Evolutionary conservation across 2,888 invertebrate genomes (phyloP), one percentile per base, ranked within the genome.

Genomic region (Brachypalpus laphriformis): DNA sequence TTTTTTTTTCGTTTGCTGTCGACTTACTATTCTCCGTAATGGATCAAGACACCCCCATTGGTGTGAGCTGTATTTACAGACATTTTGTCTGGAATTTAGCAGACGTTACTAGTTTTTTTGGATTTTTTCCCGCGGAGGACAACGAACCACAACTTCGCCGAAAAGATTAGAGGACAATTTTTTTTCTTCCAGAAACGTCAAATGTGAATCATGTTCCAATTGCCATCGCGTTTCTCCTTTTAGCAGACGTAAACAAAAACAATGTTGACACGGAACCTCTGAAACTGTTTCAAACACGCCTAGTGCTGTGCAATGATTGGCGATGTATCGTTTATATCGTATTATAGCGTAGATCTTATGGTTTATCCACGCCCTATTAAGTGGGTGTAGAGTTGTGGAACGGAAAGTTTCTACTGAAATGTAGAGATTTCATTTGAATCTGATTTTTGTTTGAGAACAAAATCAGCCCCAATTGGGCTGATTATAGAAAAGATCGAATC

Each of bases 11-110:
- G n/a, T n/a, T 25, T 25, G 2, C 9, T 42, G 49, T 51, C 34
- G 45, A 94, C 96, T 95, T 94, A 99, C 99, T 96, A 95, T 94
- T 99, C 99, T 89, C 98, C 98, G 87, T 96, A 95, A 91, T 98
- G 98, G 90, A 99, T 97, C 72, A 99, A 93, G 45, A 99, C 98
- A 61, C 98, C 98, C 83, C 97, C 97, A 90, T 97, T 97, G 70
- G 98, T 96, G 92, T 99, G 98, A 68, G 99, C 97, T 86, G 98
- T 98, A 92, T 99, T 99, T 87, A 99, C 93, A 87, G 98, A 98
- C 99, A 99, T 98, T 90, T 92, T 93, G 61, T 11, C 68, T 42
- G 37, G 11, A 7, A 45, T 61, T 54, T 49, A 16, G 1, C 11
- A 28, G 3, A 37, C 11, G 14, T 14, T 37, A 18, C 57, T 56